These are phyloP conservation scores for Chionis minor DNA, from an alignment of 2,113 vertebrate species.

Conservation along the genomic window DNA sequence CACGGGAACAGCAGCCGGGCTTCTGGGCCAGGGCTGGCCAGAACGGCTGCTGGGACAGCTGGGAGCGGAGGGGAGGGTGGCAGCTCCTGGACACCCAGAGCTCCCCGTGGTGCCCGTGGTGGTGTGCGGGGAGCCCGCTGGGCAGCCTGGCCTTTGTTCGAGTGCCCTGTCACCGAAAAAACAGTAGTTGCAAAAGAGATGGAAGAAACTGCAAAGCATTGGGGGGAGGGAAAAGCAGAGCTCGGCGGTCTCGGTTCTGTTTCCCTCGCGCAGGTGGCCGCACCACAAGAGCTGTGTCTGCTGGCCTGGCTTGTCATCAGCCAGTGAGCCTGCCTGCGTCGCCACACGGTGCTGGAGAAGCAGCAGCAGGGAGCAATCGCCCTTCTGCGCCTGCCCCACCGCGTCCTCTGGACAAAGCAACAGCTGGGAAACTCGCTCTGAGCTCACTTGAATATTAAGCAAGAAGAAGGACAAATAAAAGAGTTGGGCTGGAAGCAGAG, in stretches of 20 bases:
- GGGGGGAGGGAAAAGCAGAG: neutral
- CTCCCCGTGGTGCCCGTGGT: neutral
- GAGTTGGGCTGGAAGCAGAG: neutral
- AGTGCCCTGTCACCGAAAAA: neutral
- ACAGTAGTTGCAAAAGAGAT: neutral
- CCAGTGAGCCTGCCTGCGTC: neutral
- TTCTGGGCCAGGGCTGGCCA: neutral
- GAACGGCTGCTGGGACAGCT: neutral
- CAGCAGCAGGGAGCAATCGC: fast-evolving
- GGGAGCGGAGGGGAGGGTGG: neutral
- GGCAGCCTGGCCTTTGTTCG: neutral
- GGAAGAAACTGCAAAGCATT: neutral
- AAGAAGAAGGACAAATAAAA: neutral
- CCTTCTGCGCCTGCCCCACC: neutral
- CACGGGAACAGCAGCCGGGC: fast-evolving
- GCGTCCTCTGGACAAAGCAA: neutral
- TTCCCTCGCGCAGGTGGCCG: neutral
- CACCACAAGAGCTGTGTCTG: neutral
- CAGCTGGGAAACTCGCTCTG: neutral
- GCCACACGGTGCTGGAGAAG: neutral
- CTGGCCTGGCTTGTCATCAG: neutral
- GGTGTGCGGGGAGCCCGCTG: fast-evolving
- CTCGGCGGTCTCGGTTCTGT: neutral
- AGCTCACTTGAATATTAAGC: neutral
- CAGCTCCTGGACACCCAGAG: neutral